Evolutionary conservation across 2,888 invertebrate species (phyloP).

Genomic region (Eurois occulta): DNA sequence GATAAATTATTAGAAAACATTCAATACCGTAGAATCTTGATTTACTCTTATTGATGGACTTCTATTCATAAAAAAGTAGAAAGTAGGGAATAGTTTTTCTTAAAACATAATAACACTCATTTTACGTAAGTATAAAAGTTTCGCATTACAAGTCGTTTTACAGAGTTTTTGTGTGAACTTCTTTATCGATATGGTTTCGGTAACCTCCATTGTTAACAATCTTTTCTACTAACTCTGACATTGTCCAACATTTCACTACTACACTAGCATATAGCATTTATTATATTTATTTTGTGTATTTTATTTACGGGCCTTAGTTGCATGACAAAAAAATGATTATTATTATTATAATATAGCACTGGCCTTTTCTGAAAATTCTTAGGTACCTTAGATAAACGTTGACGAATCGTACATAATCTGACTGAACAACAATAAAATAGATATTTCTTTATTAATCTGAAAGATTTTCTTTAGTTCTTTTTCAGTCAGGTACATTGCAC

Average conservation of each 20-base stretch:
- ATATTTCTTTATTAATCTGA: neutral
- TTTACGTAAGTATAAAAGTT: neutral
- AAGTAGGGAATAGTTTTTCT: neutral
- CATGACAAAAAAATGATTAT: no score
- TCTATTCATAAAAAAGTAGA: neutral
- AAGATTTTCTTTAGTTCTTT: slow-evolving; percentile 8
- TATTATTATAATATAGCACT: no score
- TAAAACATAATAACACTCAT: neutral
- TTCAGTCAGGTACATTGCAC: slow-evolving; percentile 19
- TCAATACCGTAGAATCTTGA: neutral
- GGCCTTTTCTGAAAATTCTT: neutral
- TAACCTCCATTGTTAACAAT: neutral
- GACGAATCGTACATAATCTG: slow-evolving; percentile 12
- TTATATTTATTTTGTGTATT: no score
- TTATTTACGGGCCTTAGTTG: no score
- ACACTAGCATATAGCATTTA: no score
- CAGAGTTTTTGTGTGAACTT: neutral
- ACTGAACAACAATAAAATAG: neutral
- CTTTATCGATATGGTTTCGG: neutral
- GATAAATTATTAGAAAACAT: neutral
- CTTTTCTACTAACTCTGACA: neutral
- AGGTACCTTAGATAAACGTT: slow-evolving; percentile 10
- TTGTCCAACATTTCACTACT: neutral
- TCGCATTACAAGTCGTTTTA: neutral
- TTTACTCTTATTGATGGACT: neutral